Percentiles rank a stretch among this genome's conserved stretches.
These are phyloP conservation scores for Anthopleura xanthogrammica DNA, from an alignment of 92 coral and sea anemone species.

Conservation along the genomic window DNA sequence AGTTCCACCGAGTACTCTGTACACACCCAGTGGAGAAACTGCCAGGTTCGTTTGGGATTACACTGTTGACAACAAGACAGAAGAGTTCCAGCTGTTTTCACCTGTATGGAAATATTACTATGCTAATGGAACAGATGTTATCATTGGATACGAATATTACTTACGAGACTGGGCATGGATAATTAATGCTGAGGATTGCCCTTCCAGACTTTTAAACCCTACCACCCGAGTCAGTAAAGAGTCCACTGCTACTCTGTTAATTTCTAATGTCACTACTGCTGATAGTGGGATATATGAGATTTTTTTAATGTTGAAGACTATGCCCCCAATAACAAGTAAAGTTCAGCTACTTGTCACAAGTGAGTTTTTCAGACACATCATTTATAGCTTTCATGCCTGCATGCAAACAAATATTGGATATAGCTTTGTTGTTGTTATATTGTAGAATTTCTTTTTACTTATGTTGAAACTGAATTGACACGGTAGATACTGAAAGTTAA, in stretches of 20 bases:
- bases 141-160: not conserved
- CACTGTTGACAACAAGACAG: not conserved
- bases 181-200: not conserved
- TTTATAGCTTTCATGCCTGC: too few species aligned
- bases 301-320: not conserved
- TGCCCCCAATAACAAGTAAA: not conserved
- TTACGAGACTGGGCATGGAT: not conserved
- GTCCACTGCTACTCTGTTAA: constrained; percentile 2
- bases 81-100: not conserved
- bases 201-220: constrained; percentile 1
- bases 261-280: constrained; percentile 14
- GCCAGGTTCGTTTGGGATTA: constrained; percentile 13
- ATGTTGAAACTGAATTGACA: too few species aligned
- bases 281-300: constrained; percentile 1
- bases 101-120: not conserved
- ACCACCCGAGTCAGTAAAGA: constrained; percentile 14
- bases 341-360: not conserved
- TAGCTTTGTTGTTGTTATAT: too few species aligned
- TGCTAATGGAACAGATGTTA: not conserved
- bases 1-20: not conserved
- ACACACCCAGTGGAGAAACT: not conserved
- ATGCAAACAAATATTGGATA: too few species aligned
- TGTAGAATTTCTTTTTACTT: too few species aligned
- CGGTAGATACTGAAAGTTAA: too few species aligned
- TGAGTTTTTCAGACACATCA: constrained; percentile 16